Base-by-base conservation (phyloP, 2,113 vertebrate species). In the Dolichotis patagonum region DNA sequence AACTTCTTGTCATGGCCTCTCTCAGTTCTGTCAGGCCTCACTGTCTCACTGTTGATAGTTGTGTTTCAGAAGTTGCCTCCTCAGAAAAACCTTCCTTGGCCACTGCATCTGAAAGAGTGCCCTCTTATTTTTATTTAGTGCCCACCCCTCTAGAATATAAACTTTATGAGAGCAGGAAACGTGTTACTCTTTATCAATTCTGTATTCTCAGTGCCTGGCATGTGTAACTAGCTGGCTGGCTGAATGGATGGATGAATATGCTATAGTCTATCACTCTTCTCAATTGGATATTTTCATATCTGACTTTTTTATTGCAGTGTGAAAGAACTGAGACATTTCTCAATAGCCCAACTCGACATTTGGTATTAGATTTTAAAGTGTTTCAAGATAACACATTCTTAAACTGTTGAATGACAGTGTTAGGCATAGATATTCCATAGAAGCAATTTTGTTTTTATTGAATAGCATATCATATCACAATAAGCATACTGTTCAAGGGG, bases 321-420 rank as follows among this genome's bases (percentile, higher is more conserved):
- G 35, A 71, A 92, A 96, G 58, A 95, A 84, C 56, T 49, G 46
- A 90, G 26, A 6, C 49, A 69, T 69, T 80, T 97, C 85, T 89
- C 54, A 67, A 30, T 78, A 84, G 32, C 56, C 17, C 32, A 86
- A 62, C 30, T 93, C 81, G 86, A 26, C 28, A 54, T 38, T 96
- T 94, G 41, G 28, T 77, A 78, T 43, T 92, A 41, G n/a, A 41
- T 62, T 83, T 87, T 63, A 88, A 83, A 67, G 3, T 56, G 49
- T 56, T 81, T 88, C 20, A 94, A 83, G 28, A 58, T 38, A 88
- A 67, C n/a, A 71, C 17, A 80, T 58, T 71, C 73, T 84, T 81
- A 88, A 85, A 82, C 28, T 38, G 77, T 35, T 69, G 38, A 82
- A n/a, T 69, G 63, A 77, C 32, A 43, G 0, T 43, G 58, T 56